Conservation (phyloP, 2,888 invertebrate species). For the Nephrotoma appendiculata region DNA sequence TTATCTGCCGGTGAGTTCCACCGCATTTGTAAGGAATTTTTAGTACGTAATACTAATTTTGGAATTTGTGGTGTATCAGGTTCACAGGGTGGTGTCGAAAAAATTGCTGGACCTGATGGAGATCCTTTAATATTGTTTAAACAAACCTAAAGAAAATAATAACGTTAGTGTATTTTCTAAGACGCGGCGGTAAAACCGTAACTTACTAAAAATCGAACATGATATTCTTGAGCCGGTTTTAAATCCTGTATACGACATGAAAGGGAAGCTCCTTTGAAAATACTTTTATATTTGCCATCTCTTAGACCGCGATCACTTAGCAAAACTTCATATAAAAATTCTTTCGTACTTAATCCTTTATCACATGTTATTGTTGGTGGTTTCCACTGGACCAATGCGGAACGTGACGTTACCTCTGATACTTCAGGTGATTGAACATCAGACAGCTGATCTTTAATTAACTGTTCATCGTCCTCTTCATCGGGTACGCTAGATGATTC, state of each 20-base stretch:
- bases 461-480: constrained; percentile 55
- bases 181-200: background rate
- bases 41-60: constrained; percentile 54
- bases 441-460: constrained; percentile 55
- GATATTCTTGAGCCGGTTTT: constrained; percentile 77
- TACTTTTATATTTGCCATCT: constrained; percentile 71
- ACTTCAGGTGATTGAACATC: constrained; percentile 63
- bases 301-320: constrained; percentile 56
- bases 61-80: constrained; percentile 66
- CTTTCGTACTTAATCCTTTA: constrained; percentile 21
- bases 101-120: constrained; percentile 62
- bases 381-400: constrained; percentile 75
- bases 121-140: constrained; percentile 60
- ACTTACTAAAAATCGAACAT: constrained; percentile 64
- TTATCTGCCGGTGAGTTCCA: constrained; percentile 64
- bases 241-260: constrained; percentile 72
- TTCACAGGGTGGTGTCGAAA: constrained; percentile 67
- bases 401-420: constrained; percentile 66
- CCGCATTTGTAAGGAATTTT: constrained; percentile 53
- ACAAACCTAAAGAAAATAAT: constrained; percentile 18
- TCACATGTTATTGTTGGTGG: constrained; percentile 36
- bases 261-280: constrained; percentile 62
- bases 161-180: background rate
- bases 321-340: constrained; percentile 63
- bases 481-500: constrained; percentile 58